Percentiles rank a stretch among this genome's conserved stretches.
Conservation (phyloP, 30 jellyfish, hydroid and myxozoan genomes). For the Catostylus mosaicus region DNA sequence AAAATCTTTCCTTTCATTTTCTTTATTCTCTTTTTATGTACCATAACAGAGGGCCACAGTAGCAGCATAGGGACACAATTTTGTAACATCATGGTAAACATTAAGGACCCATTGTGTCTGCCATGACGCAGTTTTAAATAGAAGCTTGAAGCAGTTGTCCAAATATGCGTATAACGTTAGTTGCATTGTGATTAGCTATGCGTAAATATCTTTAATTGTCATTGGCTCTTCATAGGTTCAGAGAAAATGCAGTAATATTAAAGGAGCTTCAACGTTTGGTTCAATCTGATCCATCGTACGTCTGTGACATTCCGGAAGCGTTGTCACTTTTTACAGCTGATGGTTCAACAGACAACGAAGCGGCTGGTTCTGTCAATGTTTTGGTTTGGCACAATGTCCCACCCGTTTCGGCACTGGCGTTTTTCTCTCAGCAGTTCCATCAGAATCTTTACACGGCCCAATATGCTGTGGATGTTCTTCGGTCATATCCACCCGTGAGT, state of each 20-base stretch:
- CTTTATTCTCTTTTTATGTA: no score
- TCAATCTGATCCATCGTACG: slow-evolving; percentile 80
- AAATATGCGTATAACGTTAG: no score
- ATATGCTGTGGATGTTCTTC: slow-evolving; percentile 93
- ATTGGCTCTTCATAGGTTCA: slow-evolving; percentile 72
- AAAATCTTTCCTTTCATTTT: no score
- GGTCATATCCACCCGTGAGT: slow-evolving; percentile 93
- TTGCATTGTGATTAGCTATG: no score
- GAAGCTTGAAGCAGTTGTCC: no score
- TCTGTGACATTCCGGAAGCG: slow-evolving; percentile 92
- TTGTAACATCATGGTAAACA: no score
- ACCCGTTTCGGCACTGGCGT: slow-evolving; percentile 95
- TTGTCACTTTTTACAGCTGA: slow-evolving; percentile 78
- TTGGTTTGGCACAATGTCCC: slow-evolving; percentile 92
- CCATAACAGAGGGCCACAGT: no score
- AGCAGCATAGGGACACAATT: no score
- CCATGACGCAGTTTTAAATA: no score
- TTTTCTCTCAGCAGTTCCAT: slow-evolving; percentile 91
- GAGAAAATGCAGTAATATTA: slow-evolving; percentile 61
- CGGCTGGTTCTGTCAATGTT: slow-evolving; percentile 76
- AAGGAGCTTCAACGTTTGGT: slow-evolving; percentile 90
- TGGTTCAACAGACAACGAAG: slow-evolving; percentile 57
- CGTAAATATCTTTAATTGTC: no score
- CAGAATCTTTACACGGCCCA: slow-evolving; percentile 96
- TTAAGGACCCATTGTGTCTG: no score